Conservation (phyloP, 2,797 vertebrate species). For the Chromobotia macracanthus region DNA sequence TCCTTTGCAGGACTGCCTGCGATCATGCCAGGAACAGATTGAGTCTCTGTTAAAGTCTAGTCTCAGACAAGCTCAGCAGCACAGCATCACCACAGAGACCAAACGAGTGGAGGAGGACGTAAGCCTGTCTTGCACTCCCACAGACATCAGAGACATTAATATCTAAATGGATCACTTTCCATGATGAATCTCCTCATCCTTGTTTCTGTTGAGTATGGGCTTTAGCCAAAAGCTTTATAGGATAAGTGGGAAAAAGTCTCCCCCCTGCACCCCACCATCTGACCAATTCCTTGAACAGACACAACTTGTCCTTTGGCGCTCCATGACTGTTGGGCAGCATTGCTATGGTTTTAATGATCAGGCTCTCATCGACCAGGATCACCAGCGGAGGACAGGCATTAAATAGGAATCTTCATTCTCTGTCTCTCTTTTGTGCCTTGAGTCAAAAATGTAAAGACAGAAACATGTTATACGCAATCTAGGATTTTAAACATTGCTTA, state of each 20-base stretch:
- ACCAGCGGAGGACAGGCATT: slow-evolving; percentile 67
- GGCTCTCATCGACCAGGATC: slow-evolving; percentile 72
- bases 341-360: slow-evolving; percentile 53
- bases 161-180: slow-evolving; percentile 80
- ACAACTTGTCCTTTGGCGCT: slow-evolving; percentile 57
- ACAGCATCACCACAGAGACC: slow-evolving; percentile 82
- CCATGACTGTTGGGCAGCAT: slow-evolving; percentile 60
- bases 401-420: slow-evolving; percentile 64
- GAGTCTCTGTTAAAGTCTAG: slow-evolving; percentile 94
- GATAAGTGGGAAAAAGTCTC: slow-evolving; percentile 53
- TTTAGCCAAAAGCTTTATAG: slow-evolving; percentile 56
- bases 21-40: slow-evolving; percentile 98
- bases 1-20: slow-evolving; percentile 88
- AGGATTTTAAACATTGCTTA: slow-evolving; percentile 82
- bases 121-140: slow-evolving; percentile 94
- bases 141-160: slow-evolving; percentile 94
- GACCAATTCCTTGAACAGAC: slow-evolving; percentile 52
- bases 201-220: slow-evolving; percentile 56
- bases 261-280: slow-evolving; percentile 40
- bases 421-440: slow-evolving; percentile 40
- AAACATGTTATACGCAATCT: slow-evolving; percentile 79
- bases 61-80: slow-evolving; percentile 92
- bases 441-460: slow-evolving; percentile 67
- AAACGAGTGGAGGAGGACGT: slow-evolving; percentile 89
- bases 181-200: slow-evolving; percentile 46